Conservation (phyloP, 1,140 invertebrate species). For the Drosophila repleta region DNA sequence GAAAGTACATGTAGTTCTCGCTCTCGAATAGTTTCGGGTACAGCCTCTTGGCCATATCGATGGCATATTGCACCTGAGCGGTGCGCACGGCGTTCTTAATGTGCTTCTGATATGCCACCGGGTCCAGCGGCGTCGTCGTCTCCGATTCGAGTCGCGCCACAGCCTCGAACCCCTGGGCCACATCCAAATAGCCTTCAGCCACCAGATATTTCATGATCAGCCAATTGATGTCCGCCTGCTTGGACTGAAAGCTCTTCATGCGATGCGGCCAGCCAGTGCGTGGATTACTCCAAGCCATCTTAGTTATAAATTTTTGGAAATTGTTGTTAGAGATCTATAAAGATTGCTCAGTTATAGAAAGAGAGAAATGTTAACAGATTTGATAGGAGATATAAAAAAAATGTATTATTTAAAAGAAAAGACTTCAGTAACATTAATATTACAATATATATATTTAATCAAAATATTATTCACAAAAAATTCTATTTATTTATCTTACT, state of each 20-base stretch:
- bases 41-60: constrained; percentile 60
- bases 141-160: constrained; percentile 33
- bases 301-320: neutral
- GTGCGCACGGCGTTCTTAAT: constrained; percentile 44
- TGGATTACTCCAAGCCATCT: constrained; percentile 38
- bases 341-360: no score
- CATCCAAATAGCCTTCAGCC: constrained; percentile 62
- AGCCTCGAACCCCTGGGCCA: constrained; percentile 42
- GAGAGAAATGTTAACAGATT: no score
- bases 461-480: no score
- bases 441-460: no score
- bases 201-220: constrained; percentile 66
- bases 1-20: constrained; percentile 69
- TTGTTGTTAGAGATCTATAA: no score
- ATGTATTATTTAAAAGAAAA: no score
- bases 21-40: constrained; percentile 52
- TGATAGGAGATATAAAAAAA: no score
- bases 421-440: no score
- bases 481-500: no score
- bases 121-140: neutral
- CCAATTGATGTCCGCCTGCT: constrained; percentile 54
- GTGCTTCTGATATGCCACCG: constrained; percentile 29
- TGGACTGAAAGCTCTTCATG: constrained; percentile 60
- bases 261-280: constrained; percentile 44
- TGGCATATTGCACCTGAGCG: constrained; percentile 57